Evolutionary conservation across 2,797 vertebrate species (phyloP).

Genomic region (Otolemur crassicaudatus): DNA sequence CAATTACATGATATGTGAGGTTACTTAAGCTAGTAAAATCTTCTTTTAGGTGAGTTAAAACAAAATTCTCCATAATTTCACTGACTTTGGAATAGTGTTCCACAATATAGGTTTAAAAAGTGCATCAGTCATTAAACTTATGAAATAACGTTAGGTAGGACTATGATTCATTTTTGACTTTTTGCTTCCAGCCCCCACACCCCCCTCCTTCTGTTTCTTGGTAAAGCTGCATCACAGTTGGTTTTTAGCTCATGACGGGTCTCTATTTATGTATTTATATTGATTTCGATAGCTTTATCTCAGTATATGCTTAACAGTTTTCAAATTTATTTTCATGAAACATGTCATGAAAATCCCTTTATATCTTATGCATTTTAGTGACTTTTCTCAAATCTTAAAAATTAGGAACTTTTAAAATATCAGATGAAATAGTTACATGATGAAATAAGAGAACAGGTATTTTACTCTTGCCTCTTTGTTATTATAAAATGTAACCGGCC

Average conservation of each 20-base stretch:
- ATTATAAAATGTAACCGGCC: conserved; percentile 33
- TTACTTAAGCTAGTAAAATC: conserved; percentile 53
- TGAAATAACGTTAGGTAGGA: conserved; percentile 44
- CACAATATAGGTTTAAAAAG: not conserved
- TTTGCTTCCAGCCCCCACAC: not conserved
- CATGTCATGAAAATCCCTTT: not conserved
- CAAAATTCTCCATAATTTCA: conserved; percentile 56
- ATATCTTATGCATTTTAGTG: not conserved
- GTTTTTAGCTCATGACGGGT: not conserved
- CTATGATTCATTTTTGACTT: conserved; percentile 28
- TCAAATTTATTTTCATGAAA: conserved; percentile 38
- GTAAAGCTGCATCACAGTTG: conserved; percentile 13
- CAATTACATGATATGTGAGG: conserved; percentile 54
- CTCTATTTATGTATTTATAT: not conserved
- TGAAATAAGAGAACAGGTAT: not conserved
- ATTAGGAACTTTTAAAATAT: not conserved
- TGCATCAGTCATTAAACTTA: conserved; percentile 36
- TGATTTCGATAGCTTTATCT: conserved; percentile 36
- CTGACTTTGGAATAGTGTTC: not conserved
- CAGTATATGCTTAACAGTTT: conserved; percentile 30
- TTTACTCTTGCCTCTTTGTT: conserved; percentile 53
- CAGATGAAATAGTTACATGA: conserved; percentile 26
- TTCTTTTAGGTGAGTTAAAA: conserved; percentile 57
- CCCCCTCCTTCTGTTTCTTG: not conserved
- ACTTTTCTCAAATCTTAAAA: conserved; percentile 44